Evolutionary conservation across 2,113 vertebrate species (phyloP).

Genomic region (Romanogobio albipinnatus): DNA sequence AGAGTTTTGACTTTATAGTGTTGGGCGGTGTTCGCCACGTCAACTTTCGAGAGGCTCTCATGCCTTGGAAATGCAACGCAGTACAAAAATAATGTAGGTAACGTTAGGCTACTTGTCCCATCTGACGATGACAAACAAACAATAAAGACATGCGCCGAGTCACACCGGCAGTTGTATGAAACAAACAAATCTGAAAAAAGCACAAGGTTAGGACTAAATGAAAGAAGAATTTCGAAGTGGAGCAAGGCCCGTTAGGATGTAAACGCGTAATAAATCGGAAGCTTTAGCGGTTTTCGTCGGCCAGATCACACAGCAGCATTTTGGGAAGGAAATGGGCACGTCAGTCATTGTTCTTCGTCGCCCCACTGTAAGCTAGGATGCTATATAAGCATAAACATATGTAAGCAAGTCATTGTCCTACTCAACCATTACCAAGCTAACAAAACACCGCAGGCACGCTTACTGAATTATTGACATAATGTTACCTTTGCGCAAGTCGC

Average conservation of each 20-base stretch:
- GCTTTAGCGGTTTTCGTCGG: background rate
- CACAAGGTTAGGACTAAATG: background rate
- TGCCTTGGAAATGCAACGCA: slow-evolving; percentile 6
- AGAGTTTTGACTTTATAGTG: background rate
- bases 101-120: background rate
- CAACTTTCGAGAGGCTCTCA: slow-evolving; percentile 26
- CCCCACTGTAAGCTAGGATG: background rate
- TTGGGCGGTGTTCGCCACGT: background rate
- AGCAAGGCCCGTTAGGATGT: background rate
- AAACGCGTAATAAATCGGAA: background rate
- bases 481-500: slow-evolving; percentile 10
- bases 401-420: background rate
- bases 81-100: background rate
- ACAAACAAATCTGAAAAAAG: background rate
- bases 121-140: background rate
- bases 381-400: background rate
- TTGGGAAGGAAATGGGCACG: background rate
- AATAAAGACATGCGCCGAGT: background rate
- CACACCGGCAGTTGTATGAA: background rate
- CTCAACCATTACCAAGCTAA: background rate
- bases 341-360: slow-evolving; percentile 2
- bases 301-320: background rate
- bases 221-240: background rate
- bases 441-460: background rate
- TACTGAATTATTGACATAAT: background rate